Conservation (phyloP, 2,888 invertebrate genomes). For the Agrypnus murinus region DNA sequence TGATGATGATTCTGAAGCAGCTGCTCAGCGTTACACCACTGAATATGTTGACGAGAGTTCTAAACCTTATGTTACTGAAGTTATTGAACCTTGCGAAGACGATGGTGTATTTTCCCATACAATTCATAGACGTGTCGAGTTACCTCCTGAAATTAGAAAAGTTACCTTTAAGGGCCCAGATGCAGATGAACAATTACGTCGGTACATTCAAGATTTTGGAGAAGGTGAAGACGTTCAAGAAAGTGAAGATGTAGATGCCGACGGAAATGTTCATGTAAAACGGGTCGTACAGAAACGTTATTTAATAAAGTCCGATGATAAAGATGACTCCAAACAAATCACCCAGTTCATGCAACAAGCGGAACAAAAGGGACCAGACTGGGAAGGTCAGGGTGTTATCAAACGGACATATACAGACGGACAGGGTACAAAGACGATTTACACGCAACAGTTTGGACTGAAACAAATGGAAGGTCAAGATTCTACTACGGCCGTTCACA, state of each 20-base stretch:
- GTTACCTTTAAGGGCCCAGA: constrained; percentile 74
- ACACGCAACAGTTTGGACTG: constrained; percentile 65
- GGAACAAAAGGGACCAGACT: constrained; percentile 49
- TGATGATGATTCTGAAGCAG: constrained; percentile 66
- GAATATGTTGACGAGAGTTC: constrained; percentile 66
- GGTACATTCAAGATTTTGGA: constrained; percentile 72
- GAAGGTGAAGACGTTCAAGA: constrained; percentile 74
- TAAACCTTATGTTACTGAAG: constrained; percentile 72
- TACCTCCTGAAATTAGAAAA: constrained; percentile 73
- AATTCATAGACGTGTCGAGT: constrained; percentile 71
- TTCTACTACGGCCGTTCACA: constrained; percentile 51
- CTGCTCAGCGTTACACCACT: constrained; percentile 61
- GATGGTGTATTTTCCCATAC: constrained; percentile 70
- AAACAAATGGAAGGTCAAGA: constrained; percentile 53
- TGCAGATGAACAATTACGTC: constrained; percentile 72
- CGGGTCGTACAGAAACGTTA: constrained; percentile 72
- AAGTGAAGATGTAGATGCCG: constrained; percentile 72
- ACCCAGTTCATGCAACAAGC: constrained; percentile 61
- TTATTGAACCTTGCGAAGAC: constrained; percentile 70
- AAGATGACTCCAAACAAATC: constrained; percentile 51
- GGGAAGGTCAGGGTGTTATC: constrained; percentile 57
- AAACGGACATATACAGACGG: constrained; percentile 62
- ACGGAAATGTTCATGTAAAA: constrained; percentile 74
- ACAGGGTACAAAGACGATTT: constrained; percentile 64
- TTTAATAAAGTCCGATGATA: constrained; percentile 66